Evolutionary conservation across 2,888 invertebrate genomes (phyloP), one percentile per base, ranked within the genome.

Genomic region (Cynaeus angustus): DNA sequence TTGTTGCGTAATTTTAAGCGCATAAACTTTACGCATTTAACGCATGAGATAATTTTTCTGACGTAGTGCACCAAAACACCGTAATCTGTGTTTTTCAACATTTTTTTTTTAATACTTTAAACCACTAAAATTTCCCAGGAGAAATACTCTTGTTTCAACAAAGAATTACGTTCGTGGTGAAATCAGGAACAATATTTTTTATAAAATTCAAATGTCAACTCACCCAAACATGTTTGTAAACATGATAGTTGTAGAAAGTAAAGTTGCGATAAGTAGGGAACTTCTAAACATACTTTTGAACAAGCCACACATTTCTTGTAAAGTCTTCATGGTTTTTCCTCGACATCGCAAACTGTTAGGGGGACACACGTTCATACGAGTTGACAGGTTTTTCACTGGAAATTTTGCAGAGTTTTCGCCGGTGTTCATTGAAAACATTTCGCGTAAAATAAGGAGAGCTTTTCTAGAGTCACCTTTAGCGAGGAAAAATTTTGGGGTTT

Each of bases 401-500:
- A 86, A 91, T 0, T 87, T 87, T 0, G 83, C 82, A 13, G 81
- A 77, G 10, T 58, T 67, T 1, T 82, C 81, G 1, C 88, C 87
- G 41, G 86, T 85, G 76, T 91, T 91, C 0, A 77, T 80, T 1
- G 87, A 85, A 76, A 89, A 94, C 71, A 94, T 91, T 1, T 79
- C 80, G 62, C 86, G 86, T 33, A 95, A 80, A 26, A 91, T 87
- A 41, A 82, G 75, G 52, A 94, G 79, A 0, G 93, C 91, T 43
- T 87, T 87, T 0, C 89, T 87, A 0, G 87, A 83, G 62, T 87
- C 84, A 0, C 91, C 91, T 59, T 88, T 89, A 0, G 91, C 88
- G 38, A 91, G 86, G 43, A 91, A 85, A 81, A 91, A 95, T 83
- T 94, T 93, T 0, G 95, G 95, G 72, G 93, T 95, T 81, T 95